Conservation (phyloP, 2,888 invertebrate species). For the Noctua comes region DNA sequence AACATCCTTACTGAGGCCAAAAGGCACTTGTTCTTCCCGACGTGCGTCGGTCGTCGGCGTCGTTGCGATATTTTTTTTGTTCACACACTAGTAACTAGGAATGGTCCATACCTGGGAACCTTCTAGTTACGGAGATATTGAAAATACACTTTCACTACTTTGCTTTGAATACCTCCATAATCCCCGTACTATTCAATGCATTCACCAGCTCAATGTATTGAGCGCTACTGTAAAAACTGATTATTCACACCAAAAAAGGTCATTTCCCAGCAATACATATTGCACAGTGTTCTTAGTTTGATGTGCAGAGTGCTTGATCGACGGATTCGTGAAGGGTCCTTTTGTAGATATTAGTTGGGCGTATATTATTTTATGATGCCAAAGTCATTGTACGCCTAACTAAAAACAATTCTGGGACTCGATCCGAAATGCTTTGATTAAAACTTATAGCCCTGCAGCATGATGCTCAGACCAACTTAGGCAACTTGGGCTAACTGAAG, state of each 20-base stretch:
- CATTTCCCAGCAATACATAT: not conserved
- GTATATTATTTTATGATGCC: not conserved
- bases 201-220: not conserved
- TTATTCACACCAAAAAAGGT: not conserved
- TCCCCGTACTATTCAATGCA: not conserved
- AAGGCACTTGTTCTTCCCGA: not conserved
- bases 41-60: too few relatives aligned
- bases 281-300: not conserved
- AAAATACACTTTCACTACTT: not conserved
- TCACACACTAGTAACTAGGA: too few relatives aligned
- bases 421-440: conserved; percentile 49
- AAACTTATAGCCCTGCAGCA: conserved; percentile 51
- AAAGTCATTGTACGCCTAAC: not conserved
- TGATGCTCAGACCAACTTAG: conserved; percentile 33
- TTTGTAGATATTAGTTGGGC: not conserved
- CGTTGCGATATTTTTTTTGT: not conserved
- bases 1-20: not conserved
- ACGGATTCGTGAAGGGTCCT: not conserved
- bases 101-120: not conserved
- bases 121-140: not conserved
- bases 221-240: not conserved
- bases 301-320: not conserved
- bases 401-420: conserved; percentile 39
- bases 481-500: conserved; percentile 39
- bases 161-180: not conserved